Evolutionary conservation across 2,888 invertebrate species (phyloP).

Genomic region (Oligia latruncula): DNA sequence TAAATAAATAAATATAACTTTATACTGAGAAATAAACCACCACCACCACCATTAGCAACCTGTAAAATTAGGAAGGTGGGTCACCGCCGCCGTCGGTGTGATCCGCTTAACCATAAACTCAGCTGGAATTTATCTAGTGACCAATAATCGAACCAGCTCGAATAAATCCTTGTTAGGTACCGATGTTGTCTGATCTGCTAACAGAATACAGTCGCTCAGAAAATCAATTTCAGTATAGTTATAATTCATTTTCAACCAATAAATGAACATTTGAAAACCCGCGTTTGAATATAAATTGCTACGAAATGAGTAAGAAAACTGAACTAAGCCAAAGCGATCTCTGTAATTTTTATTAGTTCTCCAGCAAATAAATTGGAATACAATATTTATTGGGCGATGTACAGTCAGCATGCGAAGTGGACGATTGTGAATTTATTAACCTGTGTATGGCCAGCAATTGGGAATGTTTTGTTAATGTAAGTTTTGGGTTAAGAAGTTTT

Average conservation of each 20-base stretch:
- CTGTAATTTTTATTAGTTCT: conserved; percentile 43
- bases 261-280: conserved; percentile 1
- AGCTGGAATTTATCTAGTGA: not conserved
- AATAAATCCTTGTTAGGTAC: conserved; percentile 4
- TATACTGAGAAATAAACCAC: too few relatives aligned
- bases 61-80: too few relatives aligned
- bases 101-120: not conserved
- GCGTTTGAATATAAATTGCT: conserved; percentile 31
- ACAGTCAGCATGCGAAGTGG: conserved; percentile 54
- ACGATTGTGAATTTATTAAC: conserved; percentile 60
- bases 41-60: too few relatives aligned
- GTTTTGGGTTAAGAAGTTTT: conserved; percentile 1
- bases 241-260: conserved; percentile 1
- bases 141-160: not conserved
- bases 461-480: not conserved
- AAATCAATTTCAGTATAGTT: conserved; percentile 12
- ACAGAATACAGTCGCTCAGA: not conserved
- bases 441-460: conserved; percentile 42
- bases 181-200: not conserved
- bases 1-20: too few relatives aligned
- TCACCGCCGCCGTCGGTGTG: too few relatives aligned
- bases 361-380: conserved; percentile 58
- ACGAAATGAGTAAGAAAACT: conserved; percentile 24
- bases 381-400: conserved; percentile 61
- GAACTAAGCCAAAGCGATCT: conserved; percentile 9